These are phyloP conservation scores for Agrilus cyanescens DNA, from an alignment of 2,888 invertebrate species.

Conservation along the genomic window DNA sequence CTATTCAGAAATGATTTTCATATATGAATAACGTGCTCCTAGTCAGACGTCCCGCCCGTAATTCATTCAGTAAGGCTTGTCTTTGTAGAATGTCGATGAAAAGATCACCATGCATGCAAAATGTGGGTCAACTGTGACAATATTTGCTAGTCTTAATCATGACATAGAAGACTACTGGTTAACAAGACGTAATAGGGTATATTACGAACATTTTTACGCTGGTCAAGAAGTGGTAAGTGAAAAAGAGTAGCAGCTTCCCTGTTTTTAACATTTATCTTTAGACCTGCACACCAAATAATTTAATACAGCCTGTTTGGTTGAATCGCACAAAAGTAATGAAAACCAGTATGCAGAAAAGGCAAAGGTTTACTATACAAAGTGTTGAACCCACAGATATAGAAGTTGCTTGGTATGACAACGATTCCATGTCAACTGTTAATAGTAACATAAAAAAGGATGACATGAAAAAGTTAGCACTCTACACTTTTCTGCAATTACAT, in stretches of 20 bases:
- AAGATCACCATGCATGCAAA: constrained; percentile 31
- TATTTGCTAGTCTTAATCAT: constrained; percentile 30
- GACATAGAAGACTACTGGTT: constrained; percentile 32
- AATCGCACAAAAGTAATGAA: constrained; percentile 65
- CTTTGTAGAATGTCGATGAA: constrained; percentile 33
- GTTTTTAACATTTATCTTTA: constrained; percentile 22
- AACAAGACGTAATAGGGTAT: constrained; percentile 25
- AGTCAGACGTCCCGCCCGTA: too few species aligned
- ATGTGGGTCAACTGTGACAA: constrained; percentile 32
- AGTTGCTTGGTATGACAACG: constrained; percentile 67
- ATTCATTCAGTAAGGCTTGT: constrained; percentile 1
- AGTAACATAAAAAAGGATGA: constrained; percentile 67
- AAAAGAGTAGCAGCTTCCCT: neutral
- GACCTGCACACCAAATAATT: constrained; percentile 41
- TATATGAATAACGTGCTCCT: too few species aligned
- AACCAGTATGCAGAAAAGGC: constrained; percentile 27
- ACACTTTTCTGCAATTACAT: constrained; percentile 2
- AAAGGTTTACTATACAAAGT: constrained; percentile 64
- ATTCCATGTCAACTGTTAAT: constrained; percentile 44
- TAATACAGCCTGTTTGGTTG: constrained; percentile 73
- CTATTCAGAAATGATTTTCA: too few species aligned
- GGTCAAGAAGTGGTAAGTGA: constrained; percentile 33
- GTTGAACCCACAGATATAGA: constrained; percentile 70
- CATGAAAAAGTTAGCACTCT: constrained; percentile 44
- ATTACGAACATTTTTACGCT: constrained; percentile 29